These are phyloP conservation scores for Antigone vipio DNA, from an alignment of 2,113 vertebrate genomes.

Conservation along the genomic window DNA sequence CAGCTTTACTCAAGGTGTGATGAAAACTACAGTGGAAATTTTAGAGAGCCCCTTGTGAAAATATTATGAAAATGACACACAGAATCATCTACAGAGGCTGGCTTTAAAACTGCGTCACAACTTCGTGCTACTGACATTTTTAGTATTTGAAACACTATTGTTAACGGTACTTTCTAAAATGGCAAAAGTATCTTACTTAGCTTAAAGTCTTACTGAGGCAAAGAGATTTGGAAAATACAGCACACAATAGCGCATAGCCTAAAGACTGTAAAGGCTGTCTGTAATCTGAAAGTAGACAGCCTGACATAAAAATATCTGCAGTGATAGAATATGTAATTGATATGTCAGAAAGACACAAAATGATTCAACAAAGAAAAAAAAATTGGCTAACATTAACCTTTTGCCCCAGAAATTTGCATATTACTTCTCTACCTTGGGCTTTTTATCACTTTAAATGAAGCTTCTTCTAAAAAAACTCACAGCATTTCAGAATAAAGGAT, in stretches of 20 bases:
- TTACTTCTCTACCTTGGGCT: background rate
- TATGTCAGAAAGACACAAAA: constrained; percentile 16
- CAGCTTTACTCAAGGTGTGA: constrained; percentile 3
- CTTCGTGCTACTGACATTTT: background rate
- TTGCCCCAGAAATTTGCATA: background rate
- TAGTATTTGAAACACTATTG: background rate
- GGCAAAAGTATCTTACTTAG: background rate
- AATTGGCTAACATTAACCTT: background rate
- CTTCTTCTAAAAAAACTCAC: background rate
- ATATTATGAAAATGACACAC: background rate
- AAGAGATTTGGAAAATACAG: background rate
- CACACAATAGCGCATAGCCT: background rate
- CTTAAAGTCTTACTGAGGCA: background rate
- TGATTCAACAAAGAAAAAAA: background rate
- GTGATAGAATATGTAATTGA: background rate
- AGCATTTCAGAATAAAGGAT: background rate
- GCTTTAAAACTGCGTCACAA: background rate
- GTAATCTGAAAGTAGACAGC: background rate
- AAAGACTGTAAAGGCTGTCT: background rate
- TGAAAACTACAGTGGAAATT: constrained; percentile 9
- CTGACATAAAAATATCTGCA: background rate
- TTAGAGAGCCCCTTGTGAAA: constrained; percentile 13
- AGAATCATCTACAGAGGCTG: background rate
- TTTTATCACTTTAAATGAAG: constrained; percentile 4
- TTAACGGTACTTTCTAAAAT: background rate